Evolutionary conservation across 1,140 invertebrate species (phyloP), one percentile per base, ranked within the genome.

Genomic region (Oppia nitens): DNA sequence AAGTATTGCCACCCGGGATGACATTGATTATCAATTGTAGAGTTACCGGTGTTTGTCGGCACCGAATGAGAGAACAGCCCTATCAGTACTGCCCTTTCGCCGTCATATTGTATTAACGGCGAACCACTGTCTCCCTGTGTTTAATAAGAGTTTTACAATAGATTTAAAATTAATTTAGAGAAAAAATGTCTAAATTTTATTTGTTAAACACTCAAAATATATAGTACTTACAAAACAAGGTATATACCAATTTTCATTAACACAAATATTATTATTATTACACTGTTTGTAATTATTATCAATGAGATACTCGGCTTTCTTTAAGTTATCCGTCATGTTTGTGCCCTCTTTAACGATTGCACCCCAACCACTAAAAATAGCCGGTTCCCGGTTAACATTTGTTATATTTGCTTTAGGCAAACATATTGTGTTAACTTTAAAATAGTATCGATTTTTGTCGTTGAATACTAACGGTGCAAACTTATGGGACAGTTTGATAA

Each of bases 101-200:
- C 32, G 17, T 9, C 32, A 40, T 9, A 40, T 40, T 58, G 48
- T 51, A 56, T 54, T 23, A 60, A 49, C 24, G 59, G 54, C 47
- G 53, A 55, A 54, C 28, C 47, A 3, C 26, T 21, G 12, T 50
- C 52, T 53, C 59, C 51, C 27, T 49, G 21, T 51, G 53, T 52
- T 28, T 47, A 25, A n/a, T n/a, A n/a, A n/a, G n/a, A n/a, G n/a
- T n/a, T n/a, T n/a, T n/a, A n/a, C n/a, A n/a, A n/a, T n/a, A n/a
- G n/a, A n/a, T n/a, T n/a, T n/a, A n/a, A n/a, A n/a, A n/a, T n/a
- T n/a, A n/a, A n/a, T n/a, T n/a, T n/a, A n/a, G n/a, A n/a, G n/a
- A n/a, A n/a, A n/a, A n/a, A n/a, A n/a, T n/a, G n/a, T n/a, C n/a
- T n/a, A 40, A 17, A 17, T 40, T 40, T 17, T 9, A 6, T 40